Conservation (phyloP, 2,113 vertebrate species). For the Poeciliopsis retropinna region DNA sequence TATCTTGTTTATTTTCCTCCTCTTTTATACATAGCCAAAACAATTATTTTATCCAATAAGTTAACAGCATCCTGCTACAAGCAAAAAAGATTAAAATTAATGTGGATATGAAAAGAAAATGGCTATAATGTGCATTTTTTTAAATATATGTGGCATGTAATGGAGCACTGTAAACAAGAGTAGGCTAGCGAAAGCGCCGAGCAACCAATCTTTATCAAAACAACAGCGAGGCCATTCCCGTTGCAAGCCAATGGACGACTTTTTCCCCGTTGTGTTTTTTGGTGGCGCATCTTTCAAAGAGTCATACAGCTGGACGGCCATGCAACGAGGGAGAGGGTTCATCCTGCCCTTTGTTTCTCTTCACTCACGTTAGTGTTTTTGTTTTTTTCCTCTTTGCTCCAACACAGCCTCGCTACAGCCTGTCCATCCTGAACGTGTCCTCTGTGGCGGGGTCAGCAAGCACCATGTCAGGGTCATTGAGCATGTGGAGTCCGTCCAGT, state of each 20-base stretch:
- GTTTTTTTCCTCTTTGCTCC: conserved; percentile 16
- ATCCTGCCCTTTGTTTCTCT: conserved; percentile 63
- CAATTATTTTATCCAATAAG: conserved; percentile 50
- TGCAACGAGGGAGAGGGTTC: conserved; percentile 79
- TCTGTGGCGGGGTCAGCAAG: conserved; percentile 95
- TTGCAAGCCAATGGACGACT: conserved; percentile 65
- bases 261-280: conserved; percentile 62
- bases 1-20: not conserved
- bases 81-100: conserved; percentile 54
- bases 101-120: conserved; percentile 65
- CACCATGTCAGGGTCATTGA: conserved; percentile 98
- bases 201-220: conserved; percentile 82
- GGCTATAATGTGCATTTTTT: conserved; percentile 62
- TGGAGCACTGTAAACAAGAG: conserved; percentile 77
- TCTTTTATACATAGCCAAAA: conserved; percentile 29
- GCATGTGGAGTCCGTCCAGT: conserved; percentile 98
- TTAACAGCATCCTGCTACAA: conserved; percentile 67
- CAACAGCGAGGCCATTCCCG: conserved; percentile 66
- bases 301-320: conserved; percentile 76
- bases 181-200: conserved; percentile 87
- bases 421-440: conserved; percentile 98
- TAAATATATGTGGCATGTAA: conserved; percentile 76
- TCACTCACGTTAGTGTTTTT: conserved; percentile 48
- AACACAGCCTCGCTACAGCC: conserved; percentile 82
- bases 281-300: conserved; percentile 66